Conservation (phyloP, 2,797 vertebrate genomes). For the Acanthurus lineatus region DNA sequence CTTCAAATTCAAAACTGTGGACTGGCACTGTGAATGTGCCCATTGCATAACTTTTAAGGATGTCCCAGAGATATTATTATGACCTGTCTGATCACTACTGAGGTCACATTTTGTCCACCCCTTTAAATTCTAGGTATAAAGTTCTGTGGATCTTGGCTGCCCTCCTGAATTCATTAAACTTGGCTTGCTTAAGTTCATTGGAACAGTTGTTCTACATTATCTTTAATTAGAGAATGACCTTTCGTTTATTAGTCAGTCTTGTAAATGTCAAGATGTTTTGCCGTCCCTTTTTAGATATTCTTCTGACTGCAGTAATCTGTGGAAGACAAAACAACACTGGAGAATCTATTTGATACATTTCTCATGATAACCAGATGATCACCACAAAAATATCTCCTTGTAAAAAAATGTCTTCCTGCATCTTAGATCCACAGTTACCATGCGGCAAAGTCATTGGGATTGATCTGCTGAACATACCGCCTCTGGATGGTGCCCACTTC, state of each 20-base stretch:
- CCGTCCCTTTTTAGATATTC: background rate
- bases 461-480: slow-evolving; percentile 89
- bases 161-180: background rate
- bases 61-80: background rate
- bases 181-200: background rate
- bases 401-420: slow-evolving; percentile 11
- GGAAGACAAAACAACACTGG: background rate
- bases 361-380: background rate
- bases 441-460: slow-evolving; percentile 91
- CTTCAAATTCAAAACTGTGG: too few relatives aligned
- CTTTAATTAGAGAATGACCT: background rate
- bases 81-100: background rate
- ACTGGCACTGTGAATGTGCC: too few relatives aligned
- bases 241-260: background rate
- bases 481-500: slow-evolving; percentile 92
- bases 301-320: background rate
- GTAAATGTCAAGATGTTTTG: background rate
- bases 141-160: too few relatives aligned
- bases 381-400: background rate
- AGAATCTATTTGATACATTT: background rate
- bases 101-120: background rate
- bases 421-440: slow-evolving; percentile 84
- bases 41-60: background rate
- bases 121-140: background rate
- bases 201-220: background rate